Conservation (phyloP, 2,113 vertebrate species). For the Pithys albifrons region DNA sequence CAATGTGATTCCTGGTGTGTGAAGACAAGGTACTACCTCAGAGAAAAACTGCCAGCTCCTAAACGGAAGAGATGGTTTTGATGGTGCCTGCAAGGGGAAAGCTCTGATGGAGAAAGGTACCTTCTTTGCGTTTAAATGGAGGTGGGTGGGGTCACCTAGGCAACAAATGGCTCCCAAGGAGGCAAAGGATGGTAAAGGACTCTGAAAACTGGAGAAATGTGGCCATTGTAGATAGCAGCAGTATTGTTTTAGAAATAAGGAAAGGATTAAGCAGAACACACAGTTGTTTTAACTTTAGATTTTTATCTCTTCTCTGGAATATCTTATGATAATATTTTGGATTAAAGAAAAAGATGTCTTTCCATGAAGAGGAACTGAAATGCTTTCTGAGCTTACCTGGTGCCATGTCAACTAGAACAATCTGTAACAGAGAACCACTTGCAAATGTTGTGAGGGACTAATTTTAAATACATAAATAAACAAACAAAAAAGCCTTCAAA, state of each 20-base stretch:
- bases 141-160: background rate
- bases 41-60: background rate
- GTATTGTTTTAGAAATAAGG: background rate
- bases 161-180: background rate
- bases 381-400: background rate
- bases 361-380: background rate
- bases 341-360: background rate
- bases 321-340: background rate
- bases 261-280: background rate
- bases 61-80: background rate
- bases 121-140: background rate
- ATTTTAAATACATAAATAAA: background rate
- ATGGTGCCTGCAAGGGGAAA: background rate
- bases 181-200: background rate
- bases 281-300: background rate
- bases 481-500: background rate
- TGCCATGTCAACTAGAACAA: background rate
- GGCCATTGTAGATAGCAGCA: background rate
- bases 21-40: conserved; percentile 9
- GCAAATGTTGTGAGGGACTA: background rate
- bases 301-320: background rate
- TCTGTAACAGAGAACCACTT: background rate
- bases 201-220: background rate
- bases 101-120: background rate
- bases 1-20: background rate